phyloP scores from a whole-genome alignment of 2,113 vertebrate genomes.

The Tetrao urogallus region DNA sequence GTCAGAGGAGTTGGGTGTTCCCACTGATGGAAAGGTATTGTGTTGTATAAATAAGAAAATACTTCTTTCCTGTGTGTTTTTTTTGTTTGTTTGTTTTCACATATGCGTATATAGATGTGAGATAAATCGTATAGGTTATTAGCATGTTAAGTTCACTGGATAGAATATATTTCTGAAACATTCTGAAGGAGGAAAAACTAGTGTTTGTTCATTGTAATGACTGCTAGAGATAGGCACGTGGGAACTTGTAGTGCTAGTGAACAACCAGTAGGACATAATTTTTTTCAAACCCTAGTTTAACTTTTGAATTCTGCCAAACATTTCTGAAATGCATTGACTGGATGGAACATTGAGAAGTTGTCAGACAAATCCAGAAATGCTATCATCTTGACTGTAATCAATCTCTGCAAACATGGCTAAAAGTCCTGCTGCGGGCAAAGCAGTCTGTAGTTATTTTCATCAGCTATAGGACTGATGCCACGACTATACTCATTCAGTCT shows the following conservation, averaged over 20 bases:
- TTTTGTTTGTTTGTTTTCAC: neutral
- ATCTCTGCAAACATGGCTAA: neutral
- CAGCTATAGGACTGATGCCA: neutral
- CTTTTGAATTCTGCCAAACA: neutral
- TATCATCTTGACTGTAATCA: neutral
- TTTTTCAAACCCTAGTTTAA: neutral
- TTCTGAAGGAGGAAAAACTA: neutral
- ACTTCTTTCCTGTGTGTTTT: neutral
- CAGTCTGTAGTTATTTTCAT: neutral
- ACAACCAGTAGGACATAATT: neutral
- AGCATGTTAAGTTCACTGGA: neutral
- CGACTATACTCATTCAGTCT: neutral
- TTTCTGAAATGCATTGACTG: neutral
- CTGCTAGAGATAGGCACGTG: neutral
- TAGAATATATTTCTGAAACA: neutral
- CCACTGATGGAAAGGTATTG: slow-evolving; percentile 89
- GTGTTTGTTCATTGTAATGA: neutral
- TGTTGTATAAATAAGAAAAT: slow-evolving; percentile 47
- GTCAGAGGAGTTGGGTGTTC: slow-evolving; percentile 86
- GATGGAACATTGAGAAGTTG: neutral
- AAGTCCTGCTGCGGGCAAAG: neutral
- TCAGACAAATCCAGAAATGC: neutral
- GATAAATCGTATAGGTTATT: neutral
- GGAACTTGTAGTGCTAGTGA: neutral
- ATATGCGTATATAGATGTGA: neutral